Conservation (phyloP, 2,113 vertebrate species). For the Toxotes chatareus region DNA sequence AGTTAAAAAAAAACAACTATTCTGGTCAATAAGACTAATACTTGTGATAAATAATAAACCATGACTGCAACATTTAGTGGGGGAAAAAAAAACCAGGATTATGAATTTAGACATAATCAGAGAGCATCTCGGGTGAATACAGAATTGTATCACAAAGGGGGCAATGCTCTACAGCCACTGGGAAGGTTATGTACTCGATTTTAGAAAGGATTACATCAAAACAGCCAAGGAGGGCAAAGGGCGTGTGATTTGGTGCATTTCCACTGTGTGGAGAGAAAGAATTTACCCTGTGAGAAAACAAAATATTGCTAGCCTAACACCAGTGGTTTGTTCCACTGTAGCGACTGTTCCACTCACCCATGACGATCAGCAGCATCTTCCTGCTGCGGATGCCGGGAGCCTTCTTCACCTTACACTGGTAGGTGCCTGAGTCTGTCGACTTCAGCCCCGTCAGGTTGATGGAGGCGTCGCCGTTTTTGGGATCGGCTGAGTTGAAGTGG, state of each 20-base stretch:
- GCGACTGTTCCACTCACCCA: constrained; percentile 84
- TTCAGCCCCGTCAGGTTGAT: constrained; percentile 90
- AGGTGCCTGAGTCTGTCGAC: constrained; percentile 89
- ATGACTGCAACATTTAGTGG: background rate
- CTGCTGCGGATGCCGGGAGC: constrained; percentile 89
- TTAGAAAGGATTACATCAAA: constrained; percentile 70
- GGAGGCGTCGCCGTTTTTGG: constrained; percentile 91
- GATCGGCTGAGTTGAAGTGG: constrained; percentile 89
- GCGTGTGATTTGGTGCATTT: constrained; percentile 48
- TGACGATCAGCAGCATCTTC: constrained; percentile 91
- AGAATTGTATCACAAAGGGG: constrained; percentile 38
- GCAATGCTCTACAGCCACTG: constrained; percentile 47
- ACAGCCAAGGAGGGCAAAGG: constrained; percentile 59
- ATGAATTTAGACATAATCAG: constrained; percentile 41
- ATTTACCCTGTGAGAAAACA: constrained; percentile 36
- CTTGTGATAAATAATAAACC: constrained; percentile 3
- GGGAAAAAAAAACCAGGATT: constrained; percentile 1
- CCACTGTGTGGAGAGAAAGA: constrained; percentile 25
- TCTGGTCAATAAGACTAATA: background rate
- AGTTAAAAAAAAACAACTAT: background rate
- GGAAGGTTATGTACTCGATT: constrained; percentile 70
- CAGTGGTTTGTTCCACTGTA: background rate
- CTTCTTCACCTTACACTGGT: constrained; percentile 98
- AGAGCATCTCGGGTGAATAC: constrained; percentile 24
- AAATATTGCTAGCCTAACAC: background rate